Evolutionary conservation across 1,140 invertebrate genomes (phyloP), one percentile per base, ranked within the genome.

Genomic region (Agrilus planipennis): DNA sequence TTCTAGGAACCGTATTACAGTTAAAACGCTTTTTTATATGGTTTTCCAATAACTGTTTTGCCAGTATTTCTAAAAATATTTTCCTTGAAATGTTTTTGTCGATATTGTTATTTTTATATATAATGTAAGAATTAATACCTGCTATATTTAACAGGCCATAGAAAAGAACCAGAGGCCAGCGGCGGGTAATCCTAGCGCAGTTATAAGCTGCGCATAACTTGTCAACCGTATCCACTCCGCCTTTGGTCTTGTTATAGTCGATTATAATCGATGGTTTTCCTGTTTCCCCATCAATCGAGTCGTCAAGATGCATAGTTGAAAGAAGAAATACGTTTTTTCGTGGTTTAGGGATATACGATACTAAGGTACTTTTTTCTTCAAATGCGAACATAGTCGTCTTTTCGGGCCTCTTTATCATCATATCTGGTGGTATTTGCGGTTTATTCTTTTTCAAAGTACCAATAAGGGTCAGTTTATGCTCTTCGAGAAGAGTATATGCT

Each of bases 131-230:
- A 22, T 37, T 37, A 6, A 22, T 37, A n/a, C 22, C 36, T 5
- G 36, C 21, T 3, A 39, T 39, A 39, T 39, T 39, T n/a, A 39
- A 18, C 2, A 39, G 6, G 14, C 15, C 9, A 14, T 28, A 39
- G 29, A 39, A 28, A 14, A 39, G 18, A 18, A 39, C 23, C 37
- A 39, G 27, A 4, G 23, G 37, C 37, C 37, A 39, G 5, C 25
- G 10, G 27, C 25, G 10, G 3, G 34, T 36, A 3, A 5, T 30
- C 10, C 25, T 25, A 12, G 36, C 23, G 5, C 21, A 25, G 25
- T 38, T 28, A 29, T 27, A 38, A 5, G 2, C 3, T 15, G 36
- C 36, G 14, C 2, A 38, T 3, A 27, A 12, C 15, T 27, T 27
- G 14, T 38, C 22, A 2, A 38, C n/a, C 2, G 18, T 19, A 14